Conservation (phyloP, 1,140 invertebrate genomes). For the Diuraphis noxia region DNA sequence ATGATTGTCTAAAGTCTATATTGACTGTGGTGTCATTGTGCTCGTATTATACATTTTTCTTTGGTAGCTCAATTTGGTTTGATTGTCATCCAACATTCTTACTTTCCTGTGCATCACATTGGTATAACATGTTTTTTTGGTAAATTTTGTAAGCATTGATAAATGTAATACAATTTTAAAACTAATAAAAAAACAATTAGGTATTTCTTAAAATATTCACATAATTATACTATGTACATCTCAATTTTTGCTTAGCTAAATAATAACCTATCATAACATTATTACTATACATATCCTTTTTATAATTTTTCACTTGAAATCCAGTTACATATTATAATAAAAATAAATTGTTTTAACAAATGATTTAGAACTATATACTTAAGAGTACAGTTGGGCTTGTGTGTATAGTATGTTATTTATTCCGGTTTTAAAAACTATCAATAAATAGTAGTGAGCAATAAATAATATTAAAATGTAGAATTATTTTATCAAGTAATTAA, state of each 20-base stretch:
- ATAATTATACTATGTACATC: constrained; percentile 4
- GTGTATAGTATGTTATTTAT: neutral
- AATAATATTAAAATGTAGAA: neutral
- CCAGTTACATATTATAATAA: neutral
- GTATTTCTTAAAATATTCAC: neutral
- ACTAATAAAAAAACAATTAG: neutral
- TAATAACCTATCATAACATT: neutral
- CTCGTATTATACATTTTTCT: neutral
- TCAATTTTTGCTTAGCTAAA: neutral
- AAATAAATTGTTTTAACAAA: neutral
- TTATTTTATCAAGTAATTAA: neutral
- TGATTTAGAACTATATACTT: neutral
- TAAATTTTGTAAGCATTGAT: neutral
- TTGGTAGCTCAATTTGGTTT: neutral
- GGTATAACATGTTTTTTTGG: neutral
- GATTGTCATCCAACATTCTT: constrained; percentile 10
- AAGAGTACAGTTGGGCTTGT: neutral
- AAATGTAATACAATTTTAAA: neutral
- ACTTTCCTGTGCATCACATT: too few species aligned
- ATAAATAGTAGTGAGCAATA: neutral
- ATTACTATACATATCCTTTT: neutral
- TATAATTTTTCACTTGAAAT: neutral
- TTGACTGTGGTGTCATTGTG: neutral
- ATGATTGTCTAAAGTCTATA: constrained; percentile 11
- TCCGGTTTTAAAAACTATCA: neutral